phyloP scores from a whole-genome alignment of 2,888 invertebrate species.

The Rhagophthalmus giganteus region DNA sequence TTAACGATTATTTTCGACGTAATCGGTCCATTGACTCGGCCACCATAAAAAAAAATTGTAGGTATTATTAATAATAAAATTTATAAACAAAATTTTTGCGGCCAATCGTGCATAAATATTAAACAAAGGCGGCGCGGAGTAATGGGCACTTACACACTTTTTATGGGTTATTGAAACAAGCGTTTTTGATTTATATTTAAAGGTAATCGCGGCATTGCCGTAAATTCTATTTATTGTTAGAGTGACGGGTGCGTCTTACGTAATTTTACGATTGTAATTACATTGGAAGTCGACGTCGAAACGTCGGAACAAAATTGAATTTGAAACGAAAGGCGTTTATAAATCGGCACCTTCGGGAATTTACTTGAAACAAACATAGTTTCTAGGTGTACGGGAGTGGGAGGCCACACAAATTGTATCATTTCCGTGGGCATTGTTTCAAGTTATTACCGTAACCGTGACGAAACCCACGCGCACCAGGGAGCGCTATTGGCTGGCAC shows the following conservation, averaged over 20 bases:
- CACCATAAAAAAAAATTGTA: background rate
- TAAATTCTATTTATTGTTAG: background rate
- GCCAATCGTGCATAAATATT: background rate
- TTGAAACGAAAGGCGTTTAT: background rate
- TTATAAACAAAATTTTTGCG: too few species aligned
- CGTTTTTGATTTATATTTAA: background rate
- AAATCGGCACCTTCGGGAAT: background rate
- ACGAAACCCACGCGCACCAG: conserved; percentile 53
- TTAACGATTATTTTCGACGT: too few species aligned
- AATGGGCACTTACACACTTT: background rate
- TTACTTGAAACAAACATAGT: conserved; percentile 5
- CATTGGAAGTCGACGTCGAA: too few species aligned
- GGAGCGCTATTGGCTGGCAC: conserved; percentile 51
- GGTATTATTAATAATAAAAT: too few species aligned
- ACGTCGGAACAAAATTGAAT: too few species aligned
- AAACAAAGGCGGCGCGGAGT: background rate
- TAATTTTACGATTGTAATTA: background rate
- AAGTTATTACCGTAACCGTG: conserved; percentile 27
- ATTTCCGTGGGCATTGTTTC: conserved; percentile 25
- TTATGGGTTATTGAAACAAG: background rate
- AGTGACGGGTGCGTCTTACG: background rate
- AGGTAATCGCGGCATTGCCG: background rate
- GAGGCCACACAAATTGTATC: conserved; percentile 10
- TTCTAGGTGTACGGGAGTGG: background rate
- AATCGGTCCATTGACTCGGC: background rate